Percentiles rank a stretch among this genome's conserved stretches.
phyloP scores from a whole-genome alignment of 2,113 vertebrate genomes.

The Cyprinodon tularosa region DNA sequence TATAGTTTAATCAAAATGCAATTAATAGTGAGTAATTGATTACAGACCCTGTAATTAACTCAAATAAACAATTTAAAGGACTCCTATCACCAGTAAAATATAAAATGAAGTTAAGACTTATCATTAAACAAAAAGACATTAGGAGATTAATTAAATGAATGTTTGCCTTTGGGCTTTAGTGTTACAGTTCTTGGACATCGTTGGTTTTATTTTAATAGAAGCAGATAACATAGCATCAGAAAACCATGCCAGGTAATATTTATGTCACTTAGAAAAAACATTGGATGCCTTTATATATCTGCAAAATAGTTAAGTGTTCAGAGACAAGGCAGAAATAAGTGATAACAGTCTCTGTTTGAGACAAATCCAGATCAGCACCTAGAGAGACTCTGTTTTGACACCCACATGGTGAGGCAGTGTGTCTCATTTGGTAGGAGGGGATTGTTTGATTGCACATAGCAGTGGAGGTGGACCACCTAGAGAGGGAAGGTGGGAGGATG shows the following conservation, averaged over 20 bases:
- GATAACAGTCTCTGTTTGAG: slow-evolving; percentile 28
- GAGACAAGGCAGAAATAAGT: neutral
- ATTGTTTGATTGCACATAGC: neutral
- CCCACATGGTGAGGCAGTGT: slow-evolving; percentile 60
- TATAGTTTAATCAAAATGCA: neutral
- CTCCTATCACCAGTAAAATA: neutral
- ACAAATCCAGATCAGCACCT: slow-evolving; percentile 40
- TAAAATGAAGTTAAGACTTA: too few relatives aligned
- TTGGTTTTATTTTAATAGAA: too few relatives aligned
- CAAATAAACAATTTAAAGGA: neutral
- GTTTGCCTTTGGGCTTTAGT: too few relatives aligned
- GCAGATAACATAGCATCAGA: too few relatives aligned
- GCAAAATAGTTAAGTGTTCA: neutral
- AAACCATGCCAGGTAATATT: too few relatives aligned
- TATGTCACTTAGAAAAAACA: too few relatives aligned
- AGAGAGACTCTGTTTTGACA: slow-evolving; percentile 40
- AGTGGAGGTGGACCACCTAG: slow-evolving; percentile 29
- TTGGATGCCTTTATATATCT: neutral
- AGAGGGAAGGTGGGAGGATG: slow-evolving; percentile 39
- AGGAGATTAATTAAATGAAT: too few relatives aligned
- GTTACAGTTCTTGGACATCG: too few relatives aligned
- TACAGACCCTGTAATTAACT: neutral
- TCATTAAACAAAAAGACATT: too few relatives aligned
- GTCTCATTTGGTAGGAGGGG: slow-evolving; percentile 59
- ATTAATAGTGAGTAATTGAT: neutral